phyloP scores from a whole-genome alignment of 30 jellyfish, hydroid and myxozoan species.

The Cassiopea xamachana region DNA sequence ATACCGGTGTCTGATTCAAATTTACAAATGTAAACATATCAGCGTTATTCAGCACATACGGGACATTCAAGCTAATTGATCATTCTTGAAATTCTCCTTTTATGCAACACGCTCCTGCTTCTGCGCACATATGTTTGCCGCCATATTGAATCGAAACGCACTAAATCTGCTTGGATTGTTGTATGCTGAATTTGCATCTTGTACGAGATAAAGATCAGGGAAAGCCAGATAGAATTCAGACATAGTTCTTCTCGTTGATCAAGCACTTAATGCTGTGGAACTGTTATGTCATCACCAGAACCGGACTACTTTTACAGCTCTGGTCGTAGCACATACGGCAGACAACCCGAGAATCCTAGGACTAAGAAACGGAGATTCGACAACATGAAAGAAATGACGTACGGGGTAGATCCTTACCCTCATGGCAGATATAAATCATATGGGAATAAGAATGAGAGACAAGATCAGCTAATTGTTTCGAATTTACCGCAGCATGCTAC shows the following conservation, averaged over 20 bases:
- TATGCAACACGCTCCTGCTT: constrained; percentile 33
- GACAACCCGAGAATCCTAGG: constrained; percentile 72
- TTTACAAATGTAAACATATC: background rate
- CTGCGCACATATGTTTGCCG: constrained; percentile 64
- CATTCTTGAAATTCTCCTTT: constrained; percentile 48
- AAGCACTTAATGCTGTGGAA: constrained; percentile 36
- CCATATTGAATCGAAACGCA: constrained; percentile 61
- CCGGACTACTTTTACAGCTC: constrained; percentile 81
- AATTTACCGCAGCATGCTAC: constrained; percentile 81
- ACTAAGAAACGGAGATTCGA: constrained; percentile 70
- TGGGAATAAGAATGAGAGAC: constrained; percentile 49
- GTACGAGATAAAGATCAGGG: background rate
- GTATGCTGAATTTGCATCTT: background rate
- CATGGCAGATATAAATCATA: constrained; percentile 73
- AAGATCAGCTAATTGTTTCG: constrained; percentile 83
- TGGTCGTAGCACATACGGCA: constrained; percentile 87
- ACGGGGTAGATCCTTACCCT: constrained; percentile 78
- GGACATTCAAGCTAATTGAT: constrained; percentile 47
- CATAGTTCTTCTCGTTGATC: background rate
- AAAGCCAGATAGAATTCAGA: background rate
- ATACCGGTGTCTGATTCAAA: too few species aligned
- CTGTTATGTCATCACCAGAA: constrained; percentile 98
- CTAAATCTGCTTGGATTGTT: constrained; percentile 2
- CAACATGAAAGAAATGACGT: constrained; percentile 68
- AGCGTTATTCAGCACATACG: constrained; percentile 10